These are phyloP conservation scores for Paradisaea rubra DNA, from an alignment of 2,113 vertebrate species.

Conservation along the genomic window DNA sequence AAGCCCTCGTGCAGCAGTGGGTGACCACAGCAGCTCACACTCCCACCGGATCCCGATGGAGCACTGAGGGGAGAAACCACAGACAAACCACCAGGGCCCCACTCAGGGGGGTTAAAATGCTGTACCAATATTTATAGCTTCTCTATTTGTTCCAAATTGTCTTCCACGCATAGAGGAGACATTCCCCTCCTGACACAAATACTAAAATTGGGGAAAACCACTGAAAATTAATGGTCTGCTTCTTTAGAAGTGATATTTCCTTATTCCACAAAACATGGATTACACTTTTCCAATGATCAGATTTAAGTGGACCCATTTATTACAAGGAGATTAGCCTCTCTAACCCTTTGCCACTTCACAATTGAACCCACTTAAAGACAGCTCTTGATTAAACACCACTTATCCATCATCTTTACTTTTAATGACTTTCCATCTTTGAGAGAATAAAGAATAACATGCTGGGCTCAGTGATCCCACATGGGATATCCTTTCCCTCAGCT, in stretches of 20 bases:
- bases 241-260: neutral
- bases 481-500: neutral
- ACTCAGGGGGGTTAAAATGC: neutral
- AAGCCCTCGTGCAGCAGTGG: neutral
- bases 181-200: neutral
- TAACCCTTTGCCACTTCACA: neutral
- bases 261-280: neutral
- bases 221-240: neutral
- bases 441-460: neutral
- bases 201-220: neutral
- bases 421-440: neutral
- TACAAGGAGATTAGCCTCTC: neutral
- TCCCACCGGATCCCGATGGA: neutral
- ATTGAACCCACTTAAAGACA: neutral
- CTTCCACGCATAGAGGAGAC: neutral
- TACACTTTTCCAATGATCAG: neutral
- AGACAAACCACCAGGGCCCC: neutral
- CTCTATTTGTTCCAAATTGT: neutral
- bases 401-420: neutral
- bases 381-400: neutral
- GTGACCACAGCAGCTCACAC: accelerated
- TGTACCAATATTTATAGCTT: neutral
- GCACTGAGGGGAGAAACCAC: neutral
- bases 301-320: neutral
- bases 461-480: neutral